Evolutionary conservation across 2,113 vertebrate genomes (phyloP), one percentile per base, ranked within the genome.

Genomic region (Leucosticte australis): DNA sequence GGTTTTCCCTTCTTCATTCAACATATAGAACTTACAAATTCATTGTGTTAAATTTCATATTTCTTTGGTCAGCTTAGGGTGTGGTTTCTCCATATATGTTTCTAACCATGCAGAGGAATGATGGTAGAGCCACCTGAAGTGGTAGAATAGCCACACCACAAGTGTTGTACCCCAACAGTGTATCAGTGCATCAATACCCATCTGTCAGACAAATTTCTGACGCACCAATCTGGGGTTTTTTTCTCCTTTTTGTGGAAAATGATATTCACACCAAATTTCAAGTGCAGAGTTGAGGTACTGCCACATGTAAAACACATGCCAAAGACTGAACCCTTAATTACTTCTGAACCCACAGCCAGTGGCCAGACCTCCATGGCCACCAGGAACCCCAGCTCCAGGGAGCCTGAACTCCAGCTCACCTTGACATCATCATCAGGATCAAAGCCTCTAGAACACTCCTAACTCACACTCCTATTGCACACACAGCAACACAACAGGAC

Each of bases 131-230:
- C 35, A 55, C 7, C 15, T 47, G 47, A 35, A 65, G 26, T 16
- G 33, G 27, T 7, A n/a, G 24, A 9, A 28, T 21, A 35, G 50
- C 21, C 31, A 5, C 6, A 50, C 13, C 35, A 70, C 30, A 63
- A 2, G 6, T 39, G 9, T 2, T 11, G 9, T 4, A 30, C 27
- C 10, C 47, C n/a, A 44, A 4, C 27, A 49, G 18, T 28, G 4
- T 13, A 46, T 35, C 2, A 0, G 15, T 31, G 26, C 8, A 24
- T 12, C 13, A 28, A 55, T 13, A 57, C 11, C 13, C 19, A 44
- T 23, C 21, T 12, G 27, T 26, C 19, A 60, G 24, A 56, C 16
- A 18, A 41, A 5, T 27, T 16, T 22, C 10, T 53, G 41, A 41
- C 5, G 14, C n/a, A 76, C 7, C 4, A 68, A 28, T 14, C 4